Percentiles rank a stretch among this genome's conserved stretches.
Evolutionary conservation across 1,140 invertebrate species (phyloP).

Genomic region (Drosophila varians): DNA sequence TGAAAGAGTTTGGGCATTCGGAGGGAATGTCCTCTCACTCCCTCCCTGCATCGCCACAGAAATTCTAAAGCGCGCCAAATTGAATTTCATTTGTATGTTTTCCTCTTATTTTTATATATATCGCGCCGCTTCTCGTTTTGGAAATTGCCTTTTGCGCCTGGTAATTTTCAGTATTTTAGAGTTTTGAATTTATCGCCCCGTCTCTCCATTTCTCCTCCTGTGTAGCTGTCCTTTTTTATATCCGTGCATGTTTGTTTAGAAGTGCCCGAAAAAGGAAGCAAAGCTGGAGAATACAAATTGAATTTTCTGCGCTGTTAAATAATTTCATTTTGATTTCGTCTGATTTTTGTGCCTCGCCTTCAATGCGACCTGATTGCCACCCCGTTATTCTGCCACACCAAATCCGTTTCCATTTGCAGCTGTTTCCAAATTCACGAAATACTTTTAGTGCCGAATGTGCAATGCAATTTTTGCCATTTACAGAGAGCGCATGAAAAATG

Average conservation of each 20-base stretch:
- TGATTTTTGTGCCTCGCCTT: conserved; percentile 58
- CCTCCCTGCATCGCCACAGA: conserved; percentile 50
- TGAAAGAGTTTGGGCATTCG: conserved; percentile 58
- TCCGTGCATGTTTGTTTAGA: conserved; percentile 35
- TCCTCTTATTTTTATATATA: conserved; percentile 58
- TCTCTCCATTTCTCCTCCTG: background rate
- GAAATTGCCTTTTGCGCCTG: conserved; percentile 67
- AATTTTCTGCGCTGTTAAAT: conserved; percentile 76
- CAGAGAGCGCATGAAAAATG: conserved; percentile 7
- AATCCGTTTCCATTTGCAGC: conserved; percentile 59
- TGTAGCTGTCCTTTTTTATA: conserved; percentile 2
- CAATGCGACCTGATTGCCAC: conserved; percentile 68
- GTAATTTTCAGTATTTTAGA: conserved; percentile 66
- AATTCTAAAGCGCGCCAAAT: conserved; percentile 71
- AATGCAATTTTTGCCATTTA: conserved; percentile 28
- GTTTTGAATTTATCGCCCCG: conserved; percentile 25
- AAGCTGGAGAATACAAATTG: conserved; percentile 45
- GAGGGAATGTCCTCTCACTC: conserved; percentile 4
- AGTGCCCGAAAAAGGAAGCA: conserved; percentile 8
- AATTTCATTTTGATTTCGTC: conserved; percentile 71
- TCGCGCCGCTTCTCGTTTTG: conserved; percentile 42
- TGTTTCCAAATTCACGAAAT: conserved; percentile 66
- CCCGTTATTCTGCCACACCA: conserved; percentile 1
- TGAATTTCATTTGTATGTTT: conserved; percentile 76
- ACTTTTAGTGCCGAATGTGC: conserved; percentile 54